Percentiles rank a stretch among this genome's conserved stretches.
These are phyloP conservation scores for Herpetotheres cachinnans DNA, from an alignment of 2,113 vertebrate species.

Conservation along the genomic window DNA sequence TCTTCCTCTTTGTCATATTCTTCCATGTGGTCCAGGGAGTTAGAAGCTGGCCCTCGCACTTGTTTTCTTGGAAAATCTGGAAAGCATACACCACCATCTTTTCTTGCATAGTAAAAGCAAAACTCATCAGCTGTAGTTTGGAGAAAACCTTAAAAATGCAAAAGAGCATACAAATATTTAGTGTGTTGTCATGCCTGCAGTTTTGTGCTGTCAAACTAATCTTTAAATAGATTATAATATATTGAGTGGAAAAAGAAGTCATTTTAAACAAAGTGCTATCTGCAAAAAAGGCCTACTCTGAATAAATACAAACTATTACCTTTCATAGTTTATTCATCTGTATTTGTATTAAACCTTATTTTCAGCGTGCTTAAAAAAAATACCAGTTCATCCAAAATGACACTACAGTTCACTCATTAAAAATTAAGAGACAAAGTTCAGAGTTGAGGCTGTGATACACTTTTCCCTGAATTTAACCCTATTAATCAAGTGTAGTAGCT, in stretches of 20 bases:
- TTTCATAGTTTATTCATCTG: background rate
- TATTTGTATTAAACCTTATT: background rate
- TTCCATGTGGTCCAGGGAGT: conserved; percentile 91
- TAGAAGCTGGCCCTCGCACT: conserved; percentile 89
- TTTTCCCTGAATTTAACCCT: background rate
- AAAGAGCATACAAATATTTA: conserved; percentile 64
- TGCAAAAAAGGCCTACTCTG: background rate
- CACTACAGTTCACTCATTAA: background rate
- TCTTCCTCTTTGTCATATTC: conserved; percentile 92
- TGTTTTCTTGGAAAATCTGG: conserved; percentile 97
- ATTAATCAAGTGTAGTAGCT: background rate
- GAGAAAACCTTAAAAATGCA: conserved; percentile 87
- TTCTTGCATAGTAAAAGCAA: conserved; percentile 93
- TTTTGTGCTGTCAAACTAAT: background rate
- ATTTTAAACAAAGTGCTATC: conserved; percentile 13
- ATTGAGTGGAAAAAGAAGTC: background rate
- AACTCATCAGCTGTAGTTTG: conserved; percentile 97
- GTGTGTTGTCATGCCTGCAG: background rate
- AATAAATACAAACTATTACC: background rate
- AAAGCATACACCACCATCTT: conserved; percentile 90
- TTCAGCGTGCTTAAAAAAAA: background rate
- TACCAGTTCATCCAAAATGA: background rate
- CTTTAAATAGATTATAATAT: conserved; percentile 3
- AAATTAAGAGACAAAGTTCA: background rate
- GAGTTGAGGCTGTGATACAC: background rate